Base-by-base conservation (phyloP, 1,140 invertebrate genomes). In the Lepidurus couesii region DNA sequence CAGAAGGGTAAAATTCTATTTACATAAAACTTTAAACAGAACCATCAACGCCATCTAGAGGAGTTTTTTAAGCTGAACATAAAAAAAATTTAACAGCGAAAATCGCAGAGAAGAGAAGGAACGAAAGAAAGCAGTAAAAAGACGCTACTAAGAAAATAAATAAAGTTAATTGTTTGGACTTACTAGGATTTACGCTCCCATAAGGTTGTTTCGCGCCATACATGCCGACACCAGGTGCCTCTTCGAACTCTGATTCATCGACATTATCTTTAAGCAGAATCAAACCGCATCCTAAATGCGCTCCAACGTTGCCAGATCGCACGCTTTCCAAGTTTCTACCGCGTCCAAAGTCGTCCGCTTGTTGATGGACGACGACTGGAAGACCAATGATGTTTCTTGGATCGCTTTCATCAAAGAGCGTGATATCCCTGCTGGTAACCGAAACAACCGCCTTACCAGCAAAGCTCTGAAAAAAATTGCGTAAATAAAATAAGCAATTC, bases 271-370 rank as follows among this genome's bases (percentile, higher is more conserved):
- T 8, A 11, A 44, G 44, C 10, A 42, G 83, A 44, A 89, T 86
- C 7, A 87, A 81, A 75, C 88, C 87, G 79, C 89, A 89, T 13
- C 85, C 88, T 6, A 89, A 78, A 16, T 85, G 81, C n/a, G 82
- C 80, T 7, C 89, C 89, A 16, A 88, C 86, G 81, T 88, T 88
- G 8, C 89, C 89, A n/a, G 85, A 89, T 76, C 82, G 84, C n/a
- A 85, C 74, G 81, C 87, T 88, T 74, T 85, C 86, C 16, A 82
- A 77, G 78, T 85, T 82, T 9, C 83, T 84, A 1, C 87, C 87
- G 53, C 83, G 79, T 16, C 89, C 89, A 7, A 88, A 82, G 82
- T 90, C 89, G 81, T 89, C 89, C 44, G 80, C 81, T 7, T 83
- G 81, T 7, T 80, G 83, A 80, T 89, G 87, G 10, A 88, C 84